These are phyloP conservation scores for Pentamera pediparva DNA, from an alignment of 53 echinoderm and acorn worm genomes.

Conservation along the genomic window DNA sequence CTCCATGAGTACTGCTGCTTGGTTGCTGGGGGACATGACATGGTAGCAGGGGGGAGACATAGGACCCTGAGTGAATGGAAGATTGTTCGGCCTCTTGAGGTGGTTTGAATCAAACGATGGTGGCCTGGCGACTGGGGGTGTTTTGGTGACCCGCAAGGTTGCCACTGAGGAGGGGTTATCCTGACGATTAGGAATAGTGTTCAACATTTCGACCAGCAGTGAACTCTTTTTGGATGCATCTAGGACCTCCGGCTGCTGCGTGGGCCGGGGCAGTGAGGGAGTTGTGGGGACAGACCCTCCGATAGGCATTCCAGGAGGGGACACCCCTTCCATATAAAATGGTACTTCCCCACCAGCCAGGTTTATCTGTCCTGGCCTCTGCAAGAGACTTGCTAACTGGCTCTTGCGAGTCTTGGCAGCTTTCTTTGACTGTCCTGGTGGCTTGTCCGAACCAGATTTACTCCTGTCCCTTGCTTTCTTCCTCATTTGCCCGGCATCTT, in stretches of 20 bases:
- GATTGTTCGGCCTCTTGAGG: constrained; percentile 35
- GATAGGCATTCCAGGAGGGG: not conserved
- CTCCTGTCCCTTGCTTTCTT: constrained; percentile 16
- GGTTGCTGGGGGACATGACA: not conserved
- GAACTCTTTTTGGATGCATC: constrained; percentile 9
- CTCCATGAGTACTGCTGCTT: constrained; percentile 11
- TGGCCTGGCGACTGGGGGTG: no score
- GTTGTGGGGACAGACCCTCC: not conserved
- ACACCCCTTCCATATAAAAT: constrained; percentile 10
- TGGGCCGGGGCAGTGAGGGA: not conserved
- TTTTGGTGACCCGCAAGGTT: no score
- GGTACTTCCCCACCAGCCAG: constrained; percentile 3
- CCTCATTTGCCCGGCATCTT: not conserved
- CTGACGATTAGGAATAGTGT: constrained; percentile 11
- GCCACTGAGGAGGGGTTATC: not conserved
- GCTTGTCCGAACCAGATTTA: constrained; percentile 1
- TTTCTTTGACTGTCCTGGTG: constrained; percentile 7
- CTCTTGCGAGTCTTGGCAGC: constrained; percentile 6
- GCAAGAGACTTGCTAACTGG: constrained; percentile 17
- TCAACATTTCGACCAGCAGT: constrained; percentile 26
- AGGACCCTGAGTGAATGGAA: constrained; percentile 14
- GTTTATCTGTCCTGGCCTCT: constrained; percentile 15
- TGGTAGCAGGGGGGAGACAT: not conserved
- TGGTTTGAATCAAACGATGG: constrained; percentile 27
- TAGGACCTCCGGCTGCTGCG: not conserved